Base-by-base conservation (phyloP, 2,113 vertebrate species). In the Psittacara wagleri region DNA sequence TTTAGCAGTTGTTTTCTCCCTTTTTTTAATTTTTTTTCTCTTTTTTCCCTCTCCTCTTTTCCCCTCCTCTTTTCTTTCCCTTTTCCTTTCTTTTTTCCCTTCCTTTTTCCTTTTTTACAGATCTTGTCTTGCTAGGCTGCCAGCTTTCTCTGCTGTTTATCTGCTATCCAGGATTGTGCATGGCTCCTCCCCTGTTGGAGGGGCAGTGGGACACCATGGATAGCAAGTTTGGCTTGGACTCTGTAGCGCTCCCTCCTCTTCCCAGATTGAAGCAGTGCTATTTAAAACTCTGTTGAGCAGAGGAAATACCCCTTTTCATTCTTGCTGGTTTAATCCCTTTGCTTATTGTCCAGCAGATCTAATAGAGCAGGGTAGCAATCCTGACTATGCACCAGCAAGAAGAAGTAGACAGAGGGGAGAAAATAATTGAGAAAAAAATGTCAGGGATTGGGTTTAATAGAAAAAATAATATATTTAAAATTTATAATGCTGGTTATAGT, bases 91-190 rank as follows among this genome's bases (percentile, higher is more conserved):
- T 5, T 84, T 4, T 24, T 5, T 16, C 3, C 43, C 23, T 39
- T 41, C 17, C 5, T 27, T 29, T 13, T n/a, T 19, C 23, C 16
- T 49, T 18, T 78, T 44, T 46, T 17, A 74, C 48, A 55, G 37
- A 69, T 12, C 72, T 46, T 29, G 31, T 35, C 73, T 49, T 54
- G 41, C 82, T 54, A 37, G 51, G 27, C 90, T 90, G 87, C 49
- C 90, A 90, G 83, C 43, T 88, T 86, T 48, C 51, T 55, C 76
- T 64, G 79, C 73, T 86, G 43, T 52, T 92, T 92, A 81, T 93
- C 88, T 86, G 90, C 83, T 95, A 78, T 94, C 72, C 80, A 86
- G 88, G 61, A 43, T 48, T 81, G 35, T 54, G 64, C 46, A 88
- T 69, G 66, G 43, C 72, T 94, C 70, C 29, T 80, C 63, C 59